Evolutionary conservation across 2,888 invertebrate species (phyloP).

Genomic region (Caenorhabditis imperialis): DNA sequence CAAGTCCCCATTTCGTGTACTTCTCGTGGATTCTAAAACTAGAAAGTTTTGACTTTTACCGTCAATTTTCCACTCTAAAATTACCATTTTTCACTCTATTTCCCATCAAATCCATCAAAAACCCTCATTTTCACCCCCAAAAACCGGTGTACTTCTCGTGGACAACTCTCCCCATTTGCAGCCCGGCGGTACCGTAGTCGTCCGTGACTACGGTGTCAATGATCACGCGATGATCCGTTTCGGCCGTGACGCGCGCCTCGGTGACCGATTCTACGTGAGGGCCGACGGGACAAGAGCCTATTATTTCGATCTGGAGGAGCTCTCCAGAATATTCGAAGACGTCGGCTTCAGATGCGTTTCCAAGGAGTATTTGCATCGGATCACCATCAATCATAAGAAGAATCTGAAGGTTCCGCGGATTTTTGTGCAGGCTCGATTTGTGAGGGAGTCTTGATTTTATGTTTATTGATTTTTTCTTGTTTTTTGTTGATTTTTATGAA

Average conservation of each 20-base stretch:
- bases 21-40: no score
- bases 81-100: no score
- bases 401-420: conserved; percentile 91
- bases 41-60: no score
- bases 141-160: no score
- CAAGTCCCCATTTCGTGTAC: no score
- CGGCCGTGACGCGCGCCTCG: conserved; percentile 90
- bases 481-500: no score
- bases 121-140: no score
- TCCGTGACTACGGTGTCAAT: conserved; percentile 93
- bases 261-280: conserved; percentile 90
- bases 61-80: no score
- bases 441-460: conserved; percentile 20
- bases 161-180: conserved; percentile 37
- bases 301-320: conserved; percentile 83
- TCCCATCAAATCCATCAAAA: no score
- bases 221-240: conserved; percentile 97
- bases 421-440: conserved; percentile 92
- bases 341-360: conserved; percentile 85
- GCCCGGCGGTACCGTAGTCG: conserved; percentile 87
- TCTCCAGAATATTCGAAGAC: conserved; percentile 83
- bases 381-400: conserved; percentile 93
- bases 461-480: no score
- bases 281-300: conserved; percentile 93
- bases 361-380: conserved; percentile 87